Evolutionary conservation across 2,797 vertebrate genomes (phyloP).

Genomic region (Periophthalmus magnuspinnatus): DNA sequence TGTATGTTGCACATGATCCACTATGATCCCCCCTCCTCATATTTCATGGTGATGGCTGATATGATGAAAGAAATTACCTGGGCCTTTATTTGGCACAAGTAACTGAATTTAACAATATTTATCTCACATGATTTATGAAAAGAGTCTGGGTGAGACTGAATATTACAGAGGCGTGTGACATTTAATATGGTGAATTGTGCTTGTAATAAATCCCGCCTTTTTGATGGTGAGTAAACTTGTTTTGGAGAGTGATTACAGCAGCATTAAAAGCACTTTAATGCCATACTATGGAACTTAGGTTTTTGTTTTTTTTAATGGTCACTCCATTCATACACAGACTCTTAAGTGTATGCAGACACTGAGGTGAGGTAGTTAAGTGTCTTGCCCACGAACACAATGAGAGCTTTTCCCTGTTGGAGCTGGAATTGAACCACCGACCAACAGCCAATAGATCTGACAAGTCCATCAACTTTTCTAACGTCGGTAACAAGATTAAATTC

Average conservation of each 20-base stretch:
- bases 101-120: not conserved
- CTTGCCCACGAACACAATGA: no score
- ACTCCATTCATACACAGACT: no score
- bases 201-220: slow-evolving; percentile 30
- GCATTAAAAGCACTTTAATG: slow-evolving; percentile 50
- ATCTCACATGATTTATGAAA: slow-evolving; percentile 7
- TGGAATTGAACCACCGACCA: no score
- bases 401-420: no score
- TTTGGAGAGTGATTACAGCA: slow-evolving; percentile 34
- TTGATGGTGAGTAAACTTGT: slow-evolving; percentile 32
- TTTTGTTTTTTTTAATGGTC: no score
- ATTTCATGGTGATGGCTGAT: slow-evolving; percentile 17
- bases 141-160: not conserved
- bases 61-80: slow-evolving; percentile 16
- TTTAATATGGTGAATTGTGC: slow-evolving; percentile 21
- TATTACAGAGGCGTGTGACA: not conserved
- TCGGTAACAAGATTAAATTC: no score
- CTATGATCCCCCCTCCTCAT: not conserved
- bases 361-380: no score
- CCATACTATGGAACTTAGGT: no score
- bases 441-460: no score
- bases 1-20: no score
- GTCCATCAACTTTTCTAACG: no score
- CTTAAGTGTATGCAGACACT: no score
- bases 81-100: slow-evolving; percentile 16